Evolutionary conservation across 2,113 vertebrate species (phyloP).

Genomic region (Toxotes jaculatrix): DNA sequence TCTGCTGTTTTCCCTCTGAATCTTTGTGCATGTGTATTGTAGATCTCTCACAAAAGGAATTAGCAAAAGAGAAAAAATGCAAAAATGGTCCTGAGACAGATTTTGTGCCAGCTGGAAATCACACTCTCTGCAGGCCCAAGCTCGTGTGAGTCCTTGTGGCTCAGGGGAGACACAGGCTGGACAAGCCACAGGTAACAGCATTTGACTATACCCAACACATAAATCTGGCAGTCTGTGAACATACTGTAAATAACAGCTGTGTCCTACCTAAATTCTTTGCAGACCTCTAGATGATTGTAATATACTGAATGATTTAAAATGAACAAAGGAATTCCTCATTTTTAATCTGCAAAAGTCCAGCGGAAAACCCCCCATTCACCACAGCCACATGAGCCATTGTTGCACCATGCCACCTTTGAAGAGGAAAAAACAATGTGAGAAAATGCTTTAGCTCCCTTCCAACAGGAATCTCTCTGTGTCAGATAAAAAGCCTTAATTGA

Average conservation of each 20-base stretch:
- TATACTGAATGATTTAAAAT: slow-evolving; percentile 16
- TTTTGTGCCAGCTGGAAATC: slow-evolving; percentile 54
- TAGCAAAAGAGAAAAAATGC: slow-evolving; percentile 7
- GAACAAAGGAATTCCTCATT: slow-evolving; percentile 56
- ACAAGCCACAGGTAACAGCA: slow-evolving; percentile 14
- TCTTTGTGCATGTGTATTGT: slow-evolving; percentile 11
- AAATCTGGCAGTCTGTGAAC: neutral
- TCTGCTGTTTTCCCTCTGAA: slow-evolving; percentile 7
- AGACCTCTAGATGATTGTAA: slow-evolving; percentile 14
- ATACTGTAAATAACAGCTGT: neutral
- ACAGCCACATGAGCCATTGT: slow-evolving; percentile 66
- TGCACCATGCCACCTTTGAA: slow-evolving; percentile 39
- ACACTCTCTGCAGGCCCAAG: slow-evolving; percentile 20
- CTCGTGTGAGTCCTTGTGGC: slow-evolving; percentile 10
- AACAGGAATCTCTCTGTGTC: slow-evolving; percentile 76
- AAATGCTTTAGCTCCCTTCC: slow-evolving; percentile 63
- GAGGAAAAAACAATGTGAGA: slow-evolving; percentile 60
- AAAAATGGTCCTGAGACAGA: slow-evolving; percentile 50
- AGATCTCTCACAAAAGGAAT: neutral
- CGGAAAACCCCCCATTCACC: slow-evolving; percentile 30
- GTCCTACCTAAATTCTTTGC: neutral
- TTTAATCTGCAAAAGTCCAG: slow-evolving; percentile 47
- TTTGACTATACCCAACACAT: neutral
- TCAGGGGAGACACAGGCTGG: slow-evolving; percentile 7
- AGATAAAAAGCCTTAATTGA: slow-evolving; percentile 82